A percentile compares a stretch with the other conserved stretches of the same genome.
Evolutionary conservation across 2,797 vertebrate genomes (phyloP).

Genomic region (Macroramphosus scolopax): DNA sequence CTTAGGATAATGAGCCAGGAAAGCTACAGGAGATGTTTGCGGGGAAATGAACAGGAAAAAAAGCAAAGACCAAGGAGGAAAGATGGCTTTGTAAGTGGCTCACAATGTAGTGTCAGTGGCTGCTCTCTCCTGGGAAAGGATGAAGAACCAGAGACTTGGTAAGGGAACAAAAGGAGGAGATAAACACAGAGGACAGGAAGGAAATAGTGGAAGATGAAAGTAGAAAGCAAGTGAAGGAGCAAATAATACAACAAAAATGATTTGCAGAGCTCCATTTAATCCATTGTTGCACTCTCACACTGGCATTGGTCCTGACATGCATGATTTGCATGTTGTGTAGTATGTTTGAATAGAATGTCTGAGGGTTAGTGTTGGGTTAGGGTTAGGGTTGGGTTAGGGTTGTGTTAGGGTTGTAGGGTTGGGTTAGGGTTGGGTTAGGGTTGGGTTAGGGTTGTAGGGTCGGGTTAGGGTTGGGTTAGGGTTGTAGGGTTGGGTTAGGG

Average conservation of each 20-base stretch:
- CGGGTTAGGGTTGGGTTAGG: too few species aligned
- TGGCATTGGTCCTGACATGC: too few species aligned
- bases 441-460: too few species aligned
- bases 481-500: too few species aligned
- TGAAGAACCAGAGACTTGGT: constrained; percentile 6
- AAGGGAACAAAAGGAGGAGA: constrained; percentile 10
- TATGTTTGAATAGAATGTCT: too few species aligned
- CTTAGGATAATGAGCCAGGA: constrained; percentile 54
- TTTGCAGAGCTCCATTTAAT: too few species aligned
- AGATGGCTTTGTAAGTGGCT: constrained; percentile 18
- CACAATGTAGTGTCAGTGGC: constrained; percentile 14
- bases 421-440: too few species aligned
- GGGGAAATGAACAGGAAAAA: constrained; percentile 25
- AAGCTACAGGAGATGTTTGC: constrained; percentile 31
- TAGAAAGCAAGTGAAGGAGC: background rate
- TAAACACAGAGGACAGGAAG: background rate
- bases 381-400: too few species aligned
- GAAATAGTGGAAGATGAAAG: background rate
- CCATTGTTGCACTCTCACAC: too few species aligned
- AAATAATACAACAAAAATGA: background rate
- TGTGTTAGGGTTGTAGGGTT: too few species aligned
- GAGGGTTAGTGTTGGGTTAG: too few species aligned
- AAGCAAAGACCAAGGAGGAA: constrained; percentile 10
- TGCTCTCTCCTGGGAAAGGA: constrained; percentile 10
- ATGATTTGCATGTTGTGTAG: too few species aligned